phyloP scores from a whole-genome alignment of 2,113 vertebrate species.

The Perccottus glenii region DNA sequence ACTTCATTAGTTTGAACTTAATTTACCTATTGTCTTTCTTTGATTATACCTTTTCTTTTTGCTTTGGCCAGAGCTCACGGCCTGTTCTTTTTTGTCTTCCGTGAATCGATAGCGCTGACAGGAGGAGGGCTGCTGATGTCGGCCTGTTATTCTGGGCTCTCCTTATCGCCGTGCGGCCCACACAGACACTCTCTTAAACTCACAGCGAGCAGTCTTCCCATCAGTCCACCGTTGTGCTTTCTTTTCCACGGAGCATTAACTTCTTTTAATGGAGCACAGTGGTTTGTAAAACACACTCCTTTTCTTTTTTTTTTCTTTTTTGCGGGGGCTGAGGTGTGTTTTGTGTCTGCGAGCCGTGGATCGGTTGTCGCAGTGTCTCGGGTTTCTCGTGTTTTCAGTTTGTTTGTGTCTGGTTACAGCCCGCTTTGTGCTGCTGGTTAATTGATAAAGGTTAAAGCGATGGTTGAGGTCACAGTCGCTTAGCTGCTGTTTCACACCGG shows the following conservation, averaged over 20 bases:
- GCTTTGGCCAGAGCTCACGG: background rate
- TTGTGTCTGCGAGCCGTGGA: slow-evolving; percentile 59
- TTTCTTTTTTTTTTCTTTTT: slow-evolving; percentile 47
- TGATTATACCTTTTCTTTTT: too few species aligned
- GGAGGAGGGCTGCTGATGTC: slow-evolving; percentile 67
- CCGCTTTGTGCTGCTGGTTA: slow-evolving; percentile 72
- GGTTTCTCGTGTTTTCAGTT: slow-evolving; percentile 41
- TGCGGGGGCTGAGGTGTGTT: slow-evolving; percentile 34
- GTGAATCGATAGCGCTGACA: slow-evolving; percentile 65
- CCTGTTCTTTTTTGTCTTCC: slow-evolving; percentile 12
- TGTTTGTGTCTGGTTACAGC: slow-evolving; percentile 44
- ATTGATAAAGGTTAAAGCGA: slow-evolving; percentile 76
- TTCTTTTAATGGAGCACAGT: slow-evolving; percentile 65
- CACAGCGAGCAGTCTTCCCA: slow-evolving; percentile 55
- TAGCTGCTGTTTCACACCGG: slow-evolving; percentile 12
- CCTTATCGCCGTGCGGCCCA: slow-evolving; percentile 63
- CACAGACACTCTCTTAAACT: slow-evolving; percentile 43
- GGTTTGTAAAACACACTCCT: slow-evolving; percentile 59
- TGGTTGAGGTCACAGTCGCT: slow-evolving; percentile 49
- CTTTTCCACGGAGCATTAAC: slow-evolving; percentile 66
- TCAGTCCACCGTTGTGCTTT: slow-evolving; percentile 63
- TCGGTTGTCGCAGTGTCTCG: slow-evolving; percentile 66
- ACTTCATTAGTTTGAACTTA: too few species aligned
- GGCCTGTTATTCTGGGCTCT: slow-evolving; percentile 70
- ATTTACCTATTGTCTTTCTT: too few species aligned